Evolutionary conservation across 2,797 vertebrate genomes (phyloP), one percentile per base, ranked within the genome.

Genomic region (Hephaestus fuliginosus): DNA sequence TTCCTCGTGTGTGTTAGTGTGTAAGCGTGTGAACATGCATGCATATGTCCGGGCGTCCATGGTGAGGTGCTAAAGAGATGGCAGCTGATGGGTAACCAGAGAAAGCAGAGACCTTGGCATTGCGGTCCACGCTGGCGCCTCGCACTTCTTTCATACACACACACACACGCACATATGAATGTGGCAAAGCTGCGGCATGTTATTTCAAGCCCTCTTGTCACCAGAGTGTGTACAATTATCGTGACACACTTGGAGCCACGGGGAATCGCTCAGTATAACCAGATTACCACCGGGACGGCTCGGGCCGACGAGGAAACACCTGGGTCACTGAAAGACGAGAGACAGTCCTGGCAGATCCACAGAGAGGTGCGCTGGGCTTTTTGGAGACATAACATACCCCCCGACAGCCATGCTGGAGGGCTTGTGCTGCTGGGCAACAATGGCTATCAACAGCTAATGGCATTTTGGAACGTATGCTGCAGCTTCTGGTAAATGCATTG

Each of bases 71-170:
- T 87, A 90, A 90, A 93, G 86, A 91, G 90, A 91, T 87, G 86
- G 87, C 92, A 94, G 93, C 94, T 95, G 92, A 93, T 91, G 88
- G 88, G 93, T 90, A 94, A 94, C 89, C 86, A 91, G 93, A 94
- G 94, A 94, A 90, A 94, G 92, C 87, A 77, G 80, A 91, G 92
- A 91, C 89, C 92, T 88, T 93, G 93, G 91, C 90, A 86, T 90
- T 81, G 85, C 83, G 28, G 88, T 88, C 78, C 84, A 90, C 49
- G 63, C 89, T 94, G 93, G 92, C 90, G 91, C 92, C 93, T 88
- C 80, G 81, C 82, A 71, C 82, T 33, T 82, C 66, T 76, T 76
- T 76, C 83, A 28, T 61, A 39, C 64, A 17, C 75, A 57, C 74
- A 60, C 74, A 63, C 57, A 77, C 55, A 36, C 79, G 62, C 74